Evolutionary conservation across 2,797 vertebrate genomes (phyloP).

Genomic region (Novumbra hubbsi): DNA sequence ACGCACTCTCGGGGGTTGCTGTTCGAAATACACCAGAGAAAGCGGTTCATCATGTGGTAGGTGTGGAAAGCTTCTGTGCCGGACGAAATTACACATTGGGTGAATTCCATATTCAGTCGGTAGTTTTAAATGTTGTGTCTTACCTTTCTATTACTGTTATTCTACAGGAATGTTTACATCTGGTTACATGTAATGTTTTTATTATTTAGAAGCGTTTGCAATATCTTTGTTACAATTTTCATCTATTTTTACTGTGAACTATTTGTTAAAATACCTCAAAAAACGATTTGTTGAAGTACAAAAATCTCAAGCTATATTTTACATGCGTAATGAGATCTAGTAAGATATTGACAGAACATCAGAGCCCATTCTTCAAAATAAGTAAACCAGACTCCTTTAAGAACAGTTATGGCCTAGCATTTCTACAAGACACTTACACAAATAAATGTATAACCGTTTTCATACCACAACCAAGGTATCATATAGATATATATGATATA

Average conservation of each 20-base stretch:
- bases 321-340: too few relatives aligned
- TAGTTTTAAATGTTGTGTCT: neutral
- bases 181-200: too few relatives aligned
- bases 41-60: neutral
- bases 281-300: too few relatives aligned
- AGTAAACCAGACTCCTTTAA: too few relatives aligned
- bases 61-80: neutral
- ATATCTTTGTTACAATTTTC: neutral
- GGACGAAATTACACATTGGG: neutral
- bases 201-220: neutral
- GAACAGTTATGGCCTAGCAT: too few relatives aligned
- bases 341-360: neutral
- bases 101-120: neutral
- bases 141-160: neutral
- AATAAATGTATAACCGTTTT: too few relatives aligned
- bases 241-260: neutral
- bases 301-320: neutral
- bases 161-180: neutral
- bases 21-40: neutral
- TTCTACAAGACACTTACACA: too few relatives aligned
- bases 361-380: neutral
- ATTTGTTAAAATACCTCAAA: neutral
- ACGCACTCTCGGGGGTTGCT: constrained; percentile 16
- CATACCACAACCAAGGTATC: too few relatives aligned
- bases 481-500: too few relatives aligned